A percentile compares a stretch with the other conserved stretches of the same genome.
Evolutionary conservation across 2,113 vertebrate species (phyloP).

Genomic region (Nanger granti): DNA sequence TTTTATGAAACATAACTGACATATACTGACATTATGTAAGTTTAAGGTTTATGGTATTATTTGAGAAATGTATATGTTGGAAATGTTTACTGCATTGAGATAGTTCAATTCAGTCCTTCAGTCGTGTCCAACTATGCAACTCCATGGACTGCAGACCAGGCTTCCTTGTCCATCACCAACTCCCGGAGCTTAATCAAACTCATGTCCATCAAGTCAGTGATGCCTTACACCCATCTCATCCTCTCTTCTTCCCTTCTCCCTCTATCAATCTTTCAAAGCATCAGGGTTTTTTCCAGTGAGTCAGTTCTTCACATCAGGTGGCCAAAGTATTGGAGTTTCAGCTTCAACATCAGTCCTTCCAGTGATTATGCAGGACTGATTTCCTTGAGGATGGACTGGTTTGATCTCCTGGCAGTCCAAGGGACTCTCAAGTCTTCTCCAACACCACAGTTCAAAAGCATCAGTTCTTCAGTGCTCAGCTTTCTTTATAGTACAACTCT

Average conservation of each 20-base stretch:
- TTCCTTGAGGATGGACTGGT: not conserved
- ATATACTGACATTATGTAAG: not conserved
- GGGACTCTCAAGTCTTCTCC: not conserved
- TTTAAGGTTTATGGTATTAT: not conserved
- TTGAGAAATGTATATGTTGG: not conserved
- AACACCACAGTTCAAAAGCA: not conserved
- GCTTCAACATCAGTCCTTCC: not conserved
- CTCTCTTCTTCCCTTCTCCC: not conserved
- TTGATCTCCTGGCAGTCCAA: not conserved
- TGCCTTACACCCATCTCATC: not conserved
- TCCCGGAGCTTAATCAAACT: not conserved
- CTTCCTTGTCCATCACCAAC: not conserved
- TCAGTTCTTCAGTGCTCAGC: not conserved
- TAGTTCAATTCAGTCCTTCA: not conserved
- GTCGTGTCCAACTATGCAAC: not conserved
- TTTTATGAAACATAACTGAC: not conserved
- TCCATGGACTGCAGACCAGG: not conserved
- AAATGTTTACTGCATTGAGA: not conserved
- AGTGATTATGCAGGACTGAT: not conserved
- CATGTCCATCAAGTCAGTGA: not conserved
- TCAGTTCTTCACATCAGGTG: not conserved
- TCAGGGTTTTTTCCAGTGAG: not conserved
- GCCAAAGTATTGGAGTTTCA: not conserved
- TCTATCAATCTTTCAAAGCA: not conserved
- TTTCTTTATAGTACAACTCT: not conserved